phyloP scores from a whole-genome alignment of 2,797 vertebrate genomes.

The Acipenser transmontanus region DNA sequence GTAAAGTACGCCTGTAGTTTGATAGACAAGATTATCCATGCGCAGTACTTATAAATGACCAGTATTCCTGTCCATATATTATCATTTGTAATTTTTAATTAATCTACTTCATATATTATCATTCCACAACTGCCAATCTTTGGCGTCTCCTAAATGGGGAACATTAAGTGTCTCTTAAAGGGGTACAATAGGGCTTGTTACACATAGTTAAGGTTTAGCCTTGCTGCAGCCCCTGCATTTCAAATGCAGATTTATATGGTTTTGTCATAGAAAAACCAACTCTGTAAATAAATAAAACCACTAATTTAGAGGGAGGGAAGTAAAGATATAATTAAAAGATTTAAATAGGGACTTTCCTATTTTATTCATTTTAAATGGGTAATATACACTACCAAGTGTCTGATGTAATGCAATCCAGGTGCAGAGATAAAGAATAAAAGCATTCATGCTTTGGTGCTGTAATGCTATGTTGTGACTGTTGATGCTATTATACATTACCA shows the following conservation, averaged over 20 bases:
- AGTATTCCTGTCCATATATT: too few species aligned
- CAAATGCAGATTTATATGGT: background rate
- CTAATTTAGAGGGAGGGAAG: background rate
- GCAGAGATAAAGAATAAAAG: background rate
- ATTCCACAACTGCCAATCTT: too few species aligned
- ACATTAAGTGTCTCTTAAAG: too few species aligned
- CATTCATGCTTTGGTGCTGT: background rate
- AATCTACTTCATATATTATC: too few species aligned
- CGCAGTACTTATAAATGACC: too few species aligned
- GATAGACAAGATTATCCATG: too few species aligned
- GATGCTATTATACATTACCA: background rate
- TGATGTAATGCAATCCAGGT: constrained; percentile 1
- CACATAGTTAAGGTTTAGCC: too few species aligned
- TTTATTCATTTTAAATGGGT: background rate
- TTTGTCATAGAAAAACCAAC: background rate
- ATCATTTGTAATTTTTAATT: too few species aligned
- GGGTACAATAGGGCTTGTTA: too few species aligned
- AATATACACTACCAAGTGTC: background rate
- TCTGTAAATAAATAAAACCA: background rate
- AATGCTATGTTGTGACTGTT: background rate
- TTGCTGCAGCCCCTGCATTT: too few species aligned
- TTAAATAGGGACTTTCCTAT: constrained; percentile 2
- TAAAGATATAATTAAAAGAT: background rate
- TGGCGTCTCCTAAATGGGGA: too few species aligned
- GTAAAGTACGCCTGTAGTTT: too few species aligned